Evolutionary conservation across 2,888 invertebrate species (phyloP), one percentile per base, ranked within the genome.

Genomic region (Belgica antarctica): DNA sequence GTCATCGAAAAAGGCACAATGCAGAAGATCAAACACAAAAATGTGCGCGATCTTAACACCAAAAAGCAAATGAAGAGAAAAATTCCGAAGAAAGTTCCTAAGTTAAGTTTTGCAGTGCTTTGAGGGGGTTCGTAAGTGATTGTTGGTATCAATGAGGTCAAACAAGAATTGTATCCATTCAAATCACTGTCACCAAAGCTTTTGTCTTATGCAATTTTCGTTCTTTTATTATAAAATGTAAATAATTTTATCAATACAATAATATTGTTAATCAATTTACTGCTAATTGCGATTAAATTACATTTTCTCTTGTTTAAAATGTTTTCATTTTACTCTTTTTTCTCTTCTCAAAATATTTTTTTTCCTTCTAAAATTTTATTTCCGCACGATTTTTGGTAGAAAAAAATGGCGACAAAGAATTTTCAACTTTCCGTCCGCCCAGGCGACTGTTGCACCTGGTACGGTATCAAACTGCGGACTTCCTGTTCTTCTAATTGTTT

Each of bases 281-380:
- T 71, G 76, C 73, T 74, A 71, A 74, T 76, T 74, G 76, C 75
- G 80, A 81, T 81, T 82, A 81, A 80, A 81, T 80, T 81, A 81
- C n/a, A 79, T 80, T 79, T 80, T 81, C 81, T 80, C 80, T 80
- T 78, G 81, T 78, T 81, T 78, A 80, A 78, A 79, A 59, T 15
- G 77, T 79, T 77, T n/a, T n/a, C n/a, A n/a, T 80, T 78, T 79
- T 78, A n/a, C n/a, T n/a, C n/a, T n/a, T n/a, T n/a, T 73, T 75
- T 15, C 34, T 80, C 81, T 80, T 78, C 80, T 78, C 77, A 77
- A 77, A 77, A 75, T 75, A 78, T 76, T 77, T 78, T 78, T 74
- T 77, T 77, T 76, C 81, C 82, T 81, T 79, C 81, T 81, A 82
- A 79, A 81, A 81, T 82, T 81, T 82, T 82, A 81, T 82, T 81